phyloP scores from a whole-genome alignment of 1,140 invertebrate species.

The Diachasmimorpha longicaudata region DNA sequence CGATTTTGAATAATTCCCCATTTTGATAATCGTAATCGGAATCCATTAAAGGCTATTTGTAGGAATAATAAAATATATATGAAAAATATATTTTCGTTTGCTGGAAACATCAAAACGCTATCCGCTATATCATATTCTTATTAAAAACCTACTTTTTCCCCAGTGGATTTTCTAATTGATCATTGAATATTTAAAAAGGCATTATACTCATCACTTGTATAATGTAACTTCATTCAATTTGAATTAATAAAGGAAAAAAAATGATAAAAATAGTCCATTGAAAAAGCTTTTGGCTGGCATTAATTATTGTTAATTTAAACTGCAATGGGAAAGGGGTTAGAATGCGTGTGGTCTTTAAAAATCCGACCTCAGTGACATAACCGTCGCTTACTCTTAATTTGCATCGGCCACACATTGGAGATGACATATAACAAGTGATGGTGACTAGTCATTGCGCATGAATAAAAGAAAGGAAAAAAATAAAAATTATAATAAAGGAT shows the following conservation, averaged over 20 bases:
- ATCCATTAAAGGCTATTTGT: no score
- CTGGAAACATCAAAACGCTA: no score
- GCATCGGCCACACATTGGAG: conserved; percentile 21
- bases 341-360: conserved; percentile 22
- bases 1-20: no score
- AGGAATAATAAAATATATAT: no score
- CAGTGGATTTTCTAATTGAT: no score
- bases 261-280: not conserved
- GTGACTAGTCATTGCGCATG: conserved; percentile 24
- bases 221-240: not conserved
- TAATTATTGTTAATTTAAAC: conserved; percentile 1
- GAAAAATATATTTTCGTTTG: no score
- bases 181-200: no score
- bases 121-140: no score
- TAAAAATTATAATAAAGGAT: no score
- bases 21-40: no score
- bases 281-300: not conserved
- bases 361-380: conserved; percentile 28
- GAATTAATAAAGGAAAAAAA: not conserved
- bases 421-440: conserved; percentile 12
- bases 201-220: no score
- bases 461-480: not conserved
- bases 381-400: conserved; percentile 32
- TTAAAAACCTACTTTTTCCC: no score
- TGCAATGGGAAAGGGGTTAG: not conserved